A percentile compares a stretch with the other conserved stretches of the same genome.
These are phyloP conservation scores for Amphipoea lucens DNA, from an alignment of 2,888 invertebrate genomes.

Conservation along the genomic window DNA sequence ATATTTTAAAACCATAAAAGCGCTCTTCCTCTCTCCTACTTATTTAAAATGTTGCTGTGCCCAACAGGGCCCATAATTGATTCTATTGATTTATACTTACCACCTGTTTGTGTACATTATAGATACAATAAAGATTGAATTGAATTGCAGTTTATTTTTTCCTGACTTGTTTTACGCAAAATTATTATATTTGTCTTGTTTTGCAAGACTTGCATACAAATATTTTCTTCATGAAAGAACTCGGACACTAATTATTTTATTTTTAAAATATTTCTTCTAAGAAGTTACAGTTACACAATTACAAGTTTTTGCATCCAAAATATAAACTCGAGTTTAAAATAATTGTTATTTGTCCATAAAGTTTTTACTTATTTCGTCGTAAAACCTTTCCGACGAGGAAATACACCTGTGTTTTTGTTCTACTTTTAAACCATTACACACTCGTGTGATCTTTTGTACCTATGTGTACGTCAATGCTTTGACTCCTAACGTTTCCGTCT, in stretches of 20 bases:
- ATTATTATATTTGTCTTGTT: not conserved
- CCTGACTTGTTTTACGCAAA: not conserved
- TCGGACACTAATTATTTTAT: too few species aligned
- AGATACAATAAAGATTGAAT: too few species aligned
- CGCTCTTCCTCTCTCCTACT: too few species aligned
- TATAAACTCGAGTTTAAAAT: not conserved
- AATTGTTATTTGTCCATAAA: not conserved
- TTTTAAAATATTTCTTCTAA: not conserved
- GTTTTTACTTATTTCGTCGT: not conserved
- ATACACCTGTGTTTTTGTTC: not conserved
- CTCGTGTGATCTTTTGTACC: conserved; percentile 8
- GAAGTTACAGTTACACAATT: too few species aligned
- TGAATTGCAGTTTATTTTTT: not conserved
- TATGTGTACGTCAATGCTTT: conserved; percentile 9
- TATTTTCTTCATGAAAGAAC: not conserved
- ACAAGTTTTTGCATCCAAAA: not conserved
- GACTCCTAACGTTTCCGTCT: conserved; percentile 10
- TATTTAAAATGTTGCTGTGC: too few species aligned
- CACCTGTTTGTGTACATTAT: too few species aligned
- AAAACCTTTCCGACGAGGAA: not conserved
- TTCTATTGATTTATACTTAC: too few species aligned
- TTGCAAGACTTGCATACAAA: not conserved
- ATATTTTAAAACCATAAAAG: not conserved
- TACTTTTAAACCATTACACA: conserved; percentile 9
- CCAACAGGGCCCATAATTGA: too few species aligned